Conservation (phyloP, 2,888 invertebrate species). For the Mimumesa dahlbomi region DNA sequence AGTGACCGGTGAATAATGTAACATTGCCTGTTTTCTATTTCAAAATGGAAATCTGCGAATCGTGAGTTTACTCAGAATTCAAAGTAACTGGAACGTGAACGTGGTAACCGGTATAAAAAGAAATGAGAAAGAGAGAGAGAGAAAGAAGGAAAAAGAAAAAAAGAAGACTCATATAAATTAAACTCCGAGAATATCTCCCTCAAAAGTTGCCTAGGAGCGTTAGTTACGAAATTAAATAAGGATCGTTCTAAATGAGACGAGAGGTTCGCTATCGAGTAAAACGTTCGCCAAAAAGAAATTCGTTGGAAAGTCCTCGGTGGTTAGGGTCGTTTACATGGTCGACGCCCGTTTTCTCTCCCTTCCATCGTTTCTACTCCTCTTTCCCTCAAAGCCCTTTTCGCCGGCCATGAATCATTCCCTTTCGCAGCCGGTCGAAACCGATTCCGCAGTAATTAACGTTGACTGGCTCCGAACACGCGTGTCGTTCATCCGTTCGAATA, state of each 20-base stretch:
- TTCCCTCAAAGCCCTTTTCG: constrained; percentile 41
- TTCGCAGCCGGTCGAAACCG: constrained; percentile 37
- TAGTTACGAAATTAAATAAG: not conserved
- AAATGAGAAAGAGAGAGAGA: no score
- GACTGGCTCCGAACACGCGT: constrained; percentile 52
- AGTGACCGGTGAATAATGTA: no score
- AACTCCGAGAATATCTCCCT: not conserved
- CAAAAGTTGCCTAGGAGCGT: not conserved
- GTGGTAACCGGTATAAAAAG: no score
- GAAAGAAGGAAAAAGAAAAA: no score
- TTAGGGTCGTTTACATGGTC: constrained; percentile 31
- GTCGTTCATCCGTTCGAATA: constrained; percentile 50
- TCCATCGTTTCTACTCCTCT: not conserved
- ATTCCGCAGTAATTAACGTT: constrained; percentile 65
- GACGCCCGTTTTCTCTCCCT: constrained; percentile 11
- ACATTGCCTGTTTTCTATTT: no score
- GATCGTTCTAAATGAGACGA: not conserved
- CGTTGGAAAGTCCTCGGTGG: constrained; percentile 15
- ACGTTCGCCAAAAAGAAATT: constrained; percentile 42
- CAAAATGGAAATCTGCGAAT: no score
- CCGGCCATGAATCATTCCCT: constrained; percentile 60
- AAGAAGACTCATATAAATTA: not conserved
- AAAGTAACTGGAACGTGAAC: no score
- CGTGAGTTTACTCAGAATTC: no score
- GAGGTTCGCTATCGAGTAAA: not conserved